phyloP scores from a whole-genome alignment of 1,140 invertebrate genomes.

The Pseudobourletiella spinata region DNA sequence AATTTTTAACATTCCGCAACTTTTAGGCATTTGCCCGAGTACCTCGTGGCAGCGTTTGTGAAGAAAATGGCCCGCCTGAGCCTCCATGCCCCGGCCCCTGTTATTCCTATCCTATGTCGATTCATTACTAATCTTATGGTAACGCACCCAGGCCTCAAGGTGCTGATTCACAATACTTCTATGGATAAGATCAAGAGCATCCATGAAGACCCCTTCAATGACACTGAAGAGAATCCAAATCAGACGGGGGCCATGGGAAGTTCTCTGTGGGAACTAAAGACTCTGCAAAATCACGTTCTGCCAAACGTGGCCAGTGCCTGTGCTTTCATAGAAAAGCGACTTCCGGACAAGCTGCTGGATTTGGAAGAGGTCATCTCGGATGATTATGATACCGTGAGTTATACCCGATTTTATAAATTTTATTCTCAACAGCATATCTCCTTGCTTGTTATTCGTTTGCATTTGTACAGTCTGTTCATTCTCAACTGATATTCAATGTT shows the following conservation, averaged over 20 bases:
- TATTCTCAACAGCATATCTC: not conserved
- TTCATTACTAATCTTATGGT: conserved; percentile 80
- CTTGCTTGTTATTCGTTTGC: not conserved
- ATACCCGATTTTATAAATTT: not conserved
- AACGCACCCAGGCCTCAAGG: conserved; percentile 71
- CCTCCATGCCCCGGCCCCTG: conserved; percentile 68
- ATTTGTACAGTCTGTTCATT: not conserved
- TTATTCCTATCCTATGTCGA: conserved; percentile 65
- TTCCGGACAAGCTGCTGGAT: conserved; percentile 59
- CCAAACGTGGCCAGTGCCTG: conserved; percentile 58
- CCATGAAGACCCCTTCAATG: conserved; percentile 66
- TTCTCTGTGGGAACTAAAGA: conserved; percentile 82
- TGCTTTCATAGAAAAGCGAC: conserved; percentile 55
- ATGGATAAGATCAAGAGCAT: not conserved
- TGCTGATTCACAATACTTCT: conserved; percentile 53
- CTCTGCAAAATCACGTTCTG: conserved; percentile 63
- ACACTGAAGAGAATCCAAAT: conserved; percentile 66
- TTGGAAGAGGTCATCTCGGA: conserved; percentile 52
- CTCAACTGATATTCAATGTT: not conserved
- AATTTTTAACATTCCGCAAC: too few relatives aligned
- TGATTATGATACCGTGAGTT: conserved; percentile 49
- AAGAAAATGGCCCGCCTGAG: conserved; percentile 77
- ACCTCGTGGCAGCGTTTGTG: conserved; percentile 83
- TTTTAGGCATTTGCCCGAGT: conserved; percentile 83
- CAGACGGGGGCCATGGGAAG: conserved; percentile 71